A percentile compares a stretch with the other conserved stretches of the same genome.
Conservation (phyloP, 1,140 invertebrate genomes). For the Drosophila subobscura region DNA sequence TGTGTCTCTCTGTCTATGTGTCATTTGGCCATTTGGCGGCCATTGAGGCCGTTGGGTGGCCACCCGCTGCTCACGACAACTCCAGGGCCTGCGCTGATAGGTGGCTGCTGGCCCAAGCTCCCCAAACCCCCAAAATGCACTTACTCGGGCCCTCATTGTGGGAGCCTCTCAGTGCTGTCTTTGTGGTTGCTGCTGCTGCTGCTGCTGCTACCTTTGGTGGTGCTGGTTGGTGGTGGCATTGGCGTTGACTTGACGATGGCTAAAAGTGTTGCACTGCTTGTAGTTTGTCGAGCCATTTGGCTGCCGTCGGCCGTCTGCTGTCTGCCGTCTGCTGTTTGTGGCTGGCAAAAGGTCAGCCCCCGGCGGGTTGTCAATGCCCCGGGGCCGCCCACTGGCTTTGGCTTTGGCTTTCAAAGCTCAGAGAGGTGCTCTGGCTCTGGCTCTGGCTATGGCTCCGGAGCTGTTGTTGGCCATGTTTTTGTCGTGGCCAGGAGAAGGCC, state of each 20-base stretch:
- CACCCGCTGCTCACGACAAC: constrained; percentile 49
- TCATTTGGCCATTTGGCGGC: constrained; percentile 27
- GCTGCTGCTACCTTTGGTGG: too few species aligned
- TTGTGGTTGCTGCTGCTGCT: not conserved
- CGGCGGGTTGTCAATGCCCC: constrained; percentile 10
- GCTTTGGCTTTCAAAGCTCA: not conserved
- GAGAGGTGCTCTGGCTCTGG: not conserved
- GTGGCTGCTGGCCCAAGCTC: constrained; percentile 18
- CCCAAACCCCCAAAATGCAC: not conserved
- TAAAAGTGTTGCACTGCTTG: constrained; percentile 40
- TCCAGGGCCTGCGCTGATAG: constrained; percentile 28
- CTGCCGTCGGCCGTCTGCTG: not conserved
- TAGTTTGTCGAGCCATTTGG: constrained; percentile 23
- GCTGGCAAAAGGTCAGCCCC: constrained; percentile 70
- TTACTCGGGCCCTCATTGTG: not conserved
- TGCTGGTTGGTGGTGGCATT: too few species aligned
- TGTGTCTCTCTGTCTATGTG: constrained; percentile 16
- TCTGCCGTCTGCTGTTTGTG: constrained; percentile 21
- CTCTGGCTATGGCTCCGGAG: constrained; percentile 12
- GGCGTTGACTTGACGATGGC: not conserved
- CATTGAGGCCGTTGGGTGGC: constrained; percentile 35
- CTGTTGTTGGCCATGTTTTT: constrained; percentile 38
- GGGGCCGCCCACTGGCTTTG: constrained; percentile 41
- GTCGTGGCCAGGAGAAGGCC: constrained; percentile 39
- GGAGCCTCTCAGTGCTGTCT: not conserved